Conservation (phyloP, 1,140 invertebrate genomes). For the Drosophila quadrilineata region DNA sequence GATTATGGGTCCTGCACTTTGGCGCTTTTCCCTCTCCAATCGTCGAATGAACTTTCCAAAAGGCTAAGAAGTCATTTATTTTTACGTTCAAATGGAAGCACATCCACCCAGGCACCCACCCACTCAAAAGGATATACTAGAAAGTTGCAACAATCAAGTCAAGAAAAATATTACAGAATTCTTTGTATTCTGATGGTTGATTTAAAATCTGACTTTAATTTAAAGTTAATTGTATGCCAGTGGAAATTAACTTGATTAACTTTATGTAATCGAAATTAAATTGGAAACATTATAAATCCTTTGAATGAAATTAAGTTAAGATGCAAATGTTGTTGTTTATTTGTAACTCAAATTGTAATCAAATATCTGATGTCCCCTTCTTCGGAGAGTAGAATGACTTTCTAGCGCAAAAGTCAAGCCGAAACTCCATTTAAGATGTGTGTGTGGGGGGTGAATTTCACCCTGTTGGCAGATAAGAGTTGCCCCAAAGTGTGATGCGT, state of each 20-base stretch:
- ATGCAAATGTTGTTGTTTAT: too few species aligned
- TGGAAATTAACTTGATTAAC: too few species aligned
- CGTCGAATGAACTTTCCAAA: constrained; percentile 68
- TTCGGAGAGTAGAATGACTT: too few species aligned
- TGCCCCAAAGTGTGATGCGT: constrained; percentile 19
- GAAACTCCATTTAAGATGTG: too few species aligned
- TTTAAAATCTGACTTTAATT: too few species aligned
- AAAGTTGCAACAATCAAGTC: constrained; percentile 44
- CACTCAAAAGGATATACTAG: constrained; percentile 11
- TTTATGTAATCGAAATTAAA: too few species aligned
- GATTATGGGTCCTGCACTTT: constrained; percentile 73
- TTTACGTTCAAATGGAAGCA: constrained; percentile 65
- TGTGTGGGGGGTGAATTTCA: too few species aligned
- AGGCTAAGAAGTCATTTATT: constrained; percentile 77
- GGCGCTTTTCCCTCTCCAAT: neutral
- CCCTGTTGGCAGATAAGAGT: neutral
- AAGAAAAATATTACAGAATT: constrained; percentile 34
- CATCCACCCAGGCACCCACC: neutral
- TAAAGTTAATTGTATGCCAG: too few species aligned
- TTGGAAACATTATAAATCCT: too few species aligned
- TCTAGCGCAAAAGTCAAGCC: neutral
- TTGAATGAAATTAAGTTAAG: too few species aligned
- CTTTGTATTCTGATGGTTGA: constrained; percentile 8
- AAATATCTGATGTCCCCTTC: too few species aligned
- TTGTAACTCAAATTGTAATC: too few species aligned